phyloP scores from a whole-genome alignment of 2,888 invertebrate species.

The Lacanobia wlatinum region DNA sequence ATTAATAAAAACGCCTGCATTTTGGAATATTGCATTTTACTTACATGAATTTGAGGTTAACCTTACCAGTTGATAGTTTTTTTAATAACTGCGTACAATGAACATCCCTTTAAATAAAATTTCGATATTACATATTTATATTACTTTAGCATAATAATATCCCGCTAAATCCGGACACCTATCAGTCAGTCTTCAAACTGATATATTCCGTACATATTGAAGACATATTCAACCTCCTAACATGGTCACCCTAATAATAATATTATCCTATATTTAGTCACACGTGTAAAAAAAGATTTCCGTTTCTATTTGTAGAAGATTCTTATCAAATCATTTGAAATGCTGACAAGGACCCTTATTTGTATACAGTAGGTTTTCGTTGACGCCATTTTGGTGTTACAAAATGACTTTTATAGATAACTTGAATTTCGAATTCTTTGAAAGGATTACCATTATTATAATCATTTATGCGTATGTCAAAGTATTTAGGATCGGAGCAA shows the following conservation, averaged over 20 bases:
- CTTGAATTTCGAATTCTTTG: not conserved
- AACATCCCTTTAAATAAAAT: too few relatives aligned
- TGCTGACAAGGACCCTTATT: not conserved
- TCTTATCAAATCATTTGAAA: conserved; percentile 35
- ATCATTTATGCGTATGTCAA: not conserved
- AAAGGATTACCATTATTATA: not conserved
- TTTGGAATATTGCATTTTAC: too few relatives aligned
- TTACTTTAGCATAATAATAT: too few relatives aligned
- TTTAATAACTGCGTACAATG: not conserved
- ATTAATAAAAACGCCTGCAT: too few relatives aligned
- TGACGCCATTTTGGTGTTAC: not conserved
- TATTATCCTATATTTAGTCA: not conserved
- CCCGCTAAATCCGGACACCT: not conserved
- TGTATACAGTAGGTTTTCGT: conserved; percentile 10
- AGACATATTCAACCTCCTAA: not conserved
- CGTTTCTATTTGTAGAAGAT: conserved; percentile 15
- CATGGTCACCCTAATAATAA: conserved; percentile 18
- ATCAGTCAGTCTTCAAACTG: not conserved
- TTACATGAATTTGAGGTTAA: too few relatives aligned
- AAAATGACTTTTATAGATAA: not conserved
- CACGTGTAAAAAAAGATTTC: conserved; percentile 34
- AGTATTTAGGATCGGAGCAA: too few relatives aligned
- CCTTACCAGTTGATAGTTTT: not conserved
- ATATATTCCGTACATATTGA: not conserved
- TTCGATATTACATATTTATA: too few relatives aligned